Conservation (phyloP, 2,888 invertebrate genomes). For the Tetragnatha montana region DNA sequence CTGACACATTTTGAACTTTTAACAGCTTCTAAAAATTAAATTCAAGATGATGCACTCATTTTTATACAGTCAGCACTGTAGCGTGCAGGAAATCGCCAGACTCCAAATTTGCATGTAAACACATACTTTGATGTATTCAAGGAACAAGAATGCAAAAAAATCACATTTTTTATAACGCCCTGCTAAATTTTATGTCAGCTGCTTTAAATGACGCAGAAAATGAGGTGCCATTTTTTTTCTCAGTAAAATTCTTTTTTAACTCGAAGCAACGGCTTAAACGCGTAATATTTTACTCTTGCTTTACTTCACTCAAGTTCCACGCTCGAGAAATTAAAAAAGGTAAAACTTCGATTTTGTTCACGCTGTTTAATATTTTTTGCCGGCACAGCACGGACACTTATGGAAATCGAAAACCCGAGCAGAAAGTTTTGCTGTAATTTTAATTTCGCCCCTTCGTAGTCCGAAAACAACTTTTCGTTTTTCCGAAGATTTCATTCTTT, state of each 20-base stretch:
- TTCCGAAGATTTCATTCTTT: background rate
- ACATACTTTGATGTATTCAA: slow-evolving; percentile 39
- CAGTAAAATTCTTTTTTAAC: background rate
- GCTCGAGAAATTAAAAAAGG: background rate
- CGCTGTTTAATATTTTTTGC: slow-evolving; percentile 18
- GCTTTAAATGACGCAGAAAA: slow-evolving; percentile 49
- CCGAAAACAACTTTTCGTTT: slow-evolving; percentile 12
- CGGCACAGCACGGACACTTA: slow-evolving; percentile 1
- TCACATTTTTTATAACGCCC: slow-evolving; percentile 8
- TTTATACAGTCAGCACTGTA: background rate
- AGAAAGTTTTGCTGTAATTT: slow-evolving; percentile 22
- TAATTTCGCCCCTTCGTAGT: slow-evolving; percentile 23
- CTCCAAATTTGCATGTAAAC: slow-evolving; percentile 43
- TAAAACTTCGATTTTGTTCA: slow-evolving; percentile 3
- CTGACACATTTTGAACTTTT: slow-evolving; percentile 3
- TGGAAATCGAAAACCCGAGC: slow-evolving; percentile 18
- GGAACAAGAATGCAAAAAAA: background rate
- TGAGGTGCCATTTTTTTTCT: slow-evolving; percentile 30
- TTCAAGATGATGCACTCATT: slow-evolving; percentile 6
- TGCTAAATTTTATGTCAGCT: slow-evolving; percentile 41
- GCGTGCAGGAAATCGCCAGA: slow-evolving; percentile 7
- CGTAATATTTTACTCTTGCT: slow-evolving; percentile 9
- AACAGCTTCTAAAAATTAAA: slow-evolving; percentile 16
- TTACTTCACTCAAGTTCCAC: slow-evolving; percentile 1
- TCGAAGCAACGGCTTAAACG: background rate